Percentiles rank a stretch among this genome's conserved stretches.
Evolutionary conservation across 2,113 vertebrate species (phyloP).

Genomic region (Scomber colias): DNA sequence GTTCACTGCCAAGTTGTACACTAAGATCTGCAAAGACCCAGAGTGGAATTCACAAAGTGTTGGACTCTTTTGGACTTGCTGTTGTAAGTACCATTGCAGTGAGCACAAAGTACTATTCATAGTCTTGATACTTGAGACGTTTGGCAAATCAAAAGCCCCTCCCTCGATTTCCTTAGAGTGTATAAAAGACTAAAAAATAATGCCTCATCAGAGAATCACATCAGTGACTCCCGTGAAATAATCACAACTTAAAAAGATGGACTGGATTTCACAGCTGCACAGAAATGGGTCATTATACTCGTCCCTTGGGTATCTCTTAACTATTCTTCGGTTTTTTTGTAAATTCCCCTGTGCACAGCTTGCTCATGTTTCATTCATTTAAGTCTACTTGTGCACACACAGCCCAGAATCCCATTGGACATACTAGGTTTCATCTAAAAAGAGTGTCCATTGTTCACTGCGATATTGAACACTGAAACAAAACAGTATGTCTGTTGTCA

Average conservation of each 20-base stretch:
- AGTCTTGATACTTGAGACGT: slow-evolving; percentile 65
- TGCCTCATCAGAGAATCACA: neutral
- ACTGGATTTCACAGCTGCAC: neutral
- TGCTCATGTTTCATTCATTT: slow-evolving; percentile 78
- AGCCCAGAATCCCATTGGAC: slow-evolving; percentile 64
- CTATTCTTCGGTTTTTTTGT: slow-evolving; percentile 17
- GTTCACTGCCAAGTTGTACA: slow-evolving; percentile 30
- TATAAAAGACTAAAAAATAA: slow-evolving; percentile 29
- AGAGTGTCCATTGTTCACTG: slow-evolving; percentile 83
- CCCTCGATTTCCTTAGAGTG: slow-evolving; percentile 25
- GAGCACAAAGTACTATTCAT: slow-evolving; percentile 77
- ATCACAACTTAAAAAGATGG: slow-evolving; percentile 18
- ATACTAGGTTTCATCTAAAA: slow-evolving; percentile 82
- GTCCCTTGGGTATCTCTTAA: neutral
- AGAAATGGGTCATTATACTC: slow-evolving; percentile 20
- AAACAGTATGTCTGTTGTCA: slow-evolving; percentile 82
- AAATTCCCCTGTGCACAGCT: slow-evolving; percentile 10
- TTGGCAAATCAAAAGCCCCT: slow-evolving; percentile 51
- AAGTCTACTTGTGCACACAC: slow-evolving; percentile 56
- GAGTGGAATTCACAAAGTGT: slow-evolving; percentile 43
- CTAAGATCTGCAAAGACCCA: slow-evolving; percentile 25
- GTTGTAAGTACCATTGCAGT: slow-evolving; percentile 39
- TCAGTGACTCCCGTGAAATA: slow-evolving; percentile 8
- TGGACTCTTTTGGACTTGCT: no score
- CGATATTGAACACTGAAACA: slow-evolving; percentile 76